Evolutionary conservation across 2,797 vertebrate genomes (phyloP).

Genomic region (Lemur catta): DNA sequence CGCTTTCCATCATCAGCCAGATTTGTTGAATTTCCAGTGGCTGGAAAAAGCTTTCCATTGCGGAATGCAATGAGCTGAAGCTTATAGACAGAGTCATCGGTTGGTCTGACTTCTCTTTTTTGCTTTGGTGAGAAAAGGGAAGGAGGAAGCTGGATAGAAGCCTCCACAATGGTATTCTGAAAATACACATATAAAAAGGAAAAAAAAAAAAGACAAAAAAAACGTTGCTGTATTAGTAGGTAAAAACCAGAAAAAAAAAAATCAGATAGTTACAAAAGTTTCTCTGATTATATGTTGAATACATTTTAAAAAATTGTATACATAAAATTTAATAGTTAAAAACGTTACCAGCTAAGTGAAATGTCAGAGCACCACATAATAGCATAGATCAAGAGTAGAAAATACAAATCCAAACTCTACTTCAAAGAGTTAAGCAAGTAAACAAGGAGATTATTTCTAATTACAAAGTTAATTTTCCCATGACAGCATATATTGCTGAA

Average conservation of each 20-base stretch:
- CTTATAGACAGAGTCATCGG: slow-evolving; percentile 91
- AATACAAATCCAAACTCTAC: not conserved
- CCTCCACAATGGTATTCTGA: slow-evolving; percentile 94
- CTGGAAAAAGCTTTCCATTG: slow-evolving; percentile 97
- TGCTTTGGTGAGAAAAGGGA: slow-evolving; percentile 90
- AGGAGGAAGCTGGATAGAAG: slow-evolving; percentile 94
- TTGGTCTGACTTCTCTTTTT: slow-evolving; percentile 83
- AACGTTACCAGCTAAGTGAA: not conserved
- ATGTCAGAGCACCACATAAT: not conserved
- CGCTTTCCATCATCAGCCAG: slow-evolving; percentile 91
- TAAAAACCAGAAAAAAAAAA: not conserved
- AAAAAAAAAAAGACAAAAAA: not conserved
- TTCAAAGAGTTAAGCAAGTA: not conserved
- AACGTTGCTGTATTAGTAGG: not conserved
- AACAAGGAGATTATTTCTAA: not conserved
- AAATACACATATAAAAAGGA: not conserved
- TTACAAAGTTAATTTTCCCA: not conserved
- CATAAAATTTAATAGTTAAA: not conserved
- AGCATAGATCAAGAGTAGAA: not conserved
- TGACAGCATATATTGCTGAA: not conserved
- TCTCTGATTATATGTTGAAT: not conserved
- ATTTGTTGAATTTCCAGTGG: slow-evolving; percentile 92
- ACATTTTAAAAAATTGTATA: not conserved
- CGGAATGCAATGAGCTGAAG: slow-evolving; percentile 96
- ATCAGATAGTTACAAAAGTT: not conserved